Evolutionary conservation across 2,797 vertebrate species (phyloP).

Genomic region (Todus mexicanus): DNA sequence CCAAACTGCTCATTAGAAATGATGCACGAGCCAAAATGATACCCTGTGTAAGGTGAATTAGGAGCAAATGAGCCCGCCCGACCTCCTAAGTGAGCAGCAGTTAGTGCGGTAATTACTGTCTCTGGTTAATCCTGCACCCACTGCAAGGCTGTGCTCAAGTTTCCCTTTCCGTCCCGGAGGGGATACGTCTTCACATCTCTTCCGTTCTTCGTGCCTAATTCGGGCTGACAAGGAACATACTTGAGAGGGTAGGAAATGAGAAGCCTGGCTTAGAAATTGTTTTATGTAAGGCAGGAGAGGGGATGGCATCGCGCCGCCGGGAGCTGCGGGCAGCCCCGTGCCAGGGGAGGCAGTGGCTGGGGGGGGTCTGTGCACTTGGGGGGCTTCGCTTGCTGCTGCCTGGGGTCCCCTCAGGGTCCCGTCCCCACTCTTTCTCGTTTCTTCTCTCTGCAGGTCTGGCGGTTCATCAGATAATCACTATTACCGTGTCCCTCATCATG

Average conservation of each 20-base stretch:
- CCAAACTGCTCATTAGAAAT: constrained; percentile 64
- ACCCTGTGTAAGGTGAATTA: constrained; percentile 48
- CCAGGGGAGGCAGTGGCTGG: not conserved
- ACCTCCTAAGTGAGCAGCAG: not conserved
- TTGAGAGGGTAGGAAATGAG: constrained; percentile 56
- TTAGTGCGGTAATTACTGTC: not conserved
- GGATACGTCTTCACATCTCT: constrained; percentile 32
- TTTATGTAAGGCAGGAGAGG: constrained; percentile 8
- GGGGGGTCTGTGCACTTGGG: not conserved
- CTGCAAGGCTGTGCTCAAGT: not conserved
- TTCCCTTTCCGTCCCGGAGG: constrained; percentile 41
- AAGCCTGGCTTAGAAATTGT: constrained; percentile 24
- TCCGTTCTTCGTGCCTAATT: constrained; percentile 62
- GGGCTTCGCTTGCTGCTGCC: not conserved
- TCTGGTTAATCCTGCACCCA: constrained; percentile 27
- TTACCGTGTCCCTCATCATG: constrained; percentile 99
- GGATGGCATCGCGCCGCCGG: not conserved
- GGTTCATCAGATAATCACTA: constrained; percentile 99
- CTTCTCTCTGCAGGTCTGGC: constrained; percentile 86
- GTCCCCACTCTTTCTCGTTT: not conserved
- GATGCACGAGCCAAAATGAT: constrained; percentile 40
- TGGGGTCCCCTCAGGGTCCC: not conserved
- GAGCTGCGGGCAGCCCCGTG: not conserved
- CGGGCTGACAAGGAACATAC: constrained; percentile 60
- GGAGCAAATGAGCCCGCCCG: constrained; percentile 14